Evolutionary conservation across 2,797 vertebrate genomes (phyloP).

Genomic region (Chelon auratus): DNA sequence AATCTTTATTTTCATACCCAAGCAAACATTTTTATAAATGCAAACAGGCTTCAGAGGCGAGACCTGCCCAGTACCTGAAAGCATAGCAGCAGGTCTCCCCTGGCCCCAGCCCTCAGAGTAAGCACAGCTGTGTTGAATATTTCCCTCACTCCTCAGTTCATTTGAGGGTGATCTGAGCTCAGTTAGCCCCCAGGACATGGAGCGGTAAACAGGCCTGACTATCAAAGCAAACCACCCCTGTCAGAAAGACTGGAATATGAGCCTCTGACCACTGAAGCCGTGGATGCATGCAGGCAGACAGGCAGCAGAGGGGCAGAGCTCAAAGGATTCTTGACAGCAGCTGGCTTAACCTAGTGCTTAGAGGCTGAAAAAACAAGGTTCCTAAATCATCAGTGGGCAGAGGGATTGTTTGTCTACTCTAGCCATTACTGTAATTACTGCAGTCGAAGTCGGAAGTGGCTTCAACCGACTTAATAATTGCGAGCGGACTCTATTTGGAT

Average conservation of each 20-base stretch:
- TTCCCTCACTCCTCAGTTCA: conserved; percentile 84
- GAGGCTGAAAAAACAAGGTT: conserved; percentile 59
- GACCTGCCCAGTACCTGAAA: conserved; percentile 70
- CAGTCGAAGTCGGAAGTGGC: conserved; percentile 40
- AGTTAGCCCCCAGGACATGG: conserved; percentile 77
- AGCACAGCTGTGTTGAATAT: conserved; percentile 86
- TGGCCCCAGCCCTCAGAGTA: conserved; percentile 64
- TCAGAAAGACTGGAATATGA: conserved; percentile 82
- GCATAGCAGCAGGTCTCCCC: conserved; percentile 54
- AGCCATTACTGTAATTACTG: conserved; percentile 55
- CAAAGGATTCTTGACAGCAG: conserved; percentile 59
- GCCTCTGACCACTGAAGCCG: conserved; percentile 68
- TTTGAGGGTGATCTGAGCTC: conserved; percentile 83
- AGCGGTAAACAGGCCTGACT: conserved; percentile 83
- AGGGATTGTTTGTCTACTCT: conserved; percentile 49
- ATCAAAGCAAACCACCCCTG: conserved; percentile 82
- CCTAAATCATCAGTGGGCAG: conserved; percentile 50
- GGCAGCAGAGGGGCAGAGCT: conserved; percentile 53
- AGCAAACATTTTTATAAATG: conserved; percentile 80
- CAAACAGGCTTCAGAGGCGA: conserved; percentile 75
- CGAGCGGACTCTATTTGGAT: neutral
- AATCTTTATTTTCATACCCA: conserved; percentile 70
- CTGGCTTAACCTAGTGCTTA: conserved; percentile 51
- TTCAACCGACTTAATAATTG: conserved; percentile 49
- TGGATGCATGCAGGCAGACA: conserved; percentile 48